Base-by-base conservation (phyloP, 2,797 vertebrate species). In the Thaleichthys pacificus region DNA sequence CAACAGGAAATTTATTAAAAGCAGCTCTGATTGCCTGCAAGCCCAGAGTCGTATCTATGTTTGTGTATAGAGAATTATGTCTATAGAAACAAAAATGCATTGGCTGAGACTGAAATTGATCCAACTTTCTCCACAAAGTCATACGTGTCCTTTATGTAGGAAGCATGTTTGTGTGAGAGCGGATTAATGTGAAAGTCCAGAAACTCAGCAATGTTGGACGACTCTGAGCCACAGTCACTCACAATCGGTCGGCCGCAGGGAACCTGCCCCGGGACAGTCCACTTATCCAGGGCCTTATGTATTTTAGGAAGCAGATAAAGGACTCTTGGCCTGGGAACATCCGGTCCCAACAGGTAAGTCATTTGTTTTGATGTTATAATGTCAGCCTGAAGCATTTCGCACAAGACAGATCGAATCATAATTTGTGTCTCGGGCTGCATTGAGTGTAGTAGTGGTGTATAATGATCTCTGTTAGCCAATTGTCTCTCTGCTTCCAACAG, bases 161-260 rank as follows among this genome's bases (percentile, higher is more conserved):
- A 77, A 21, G 79, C 49, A 19, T 68, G 66, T 0, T 58, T 75
- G 2, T 80, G 64, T 7, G 70, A 77, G 0, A 77, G 14, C 1
- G 66, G 65, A 47, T 69, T 68, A 5, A 72, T 24, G 28, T 30
- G 47, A 22, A 57, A 32, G 47, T 77, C 65, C 3, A 77, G 67
- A 57, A 72, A n/a, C n/a, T n/a, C n/a, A n/a, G n/a, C n/a, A n/a
- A n/a, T n/a, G n/a, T n/a, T n/a, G n/a, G n/a, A n/a, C 3, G 38
- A 61, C 24, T 47, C 19, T 0, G 47, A 42, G n/a, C 5, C 11
- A 35, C 75, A 72, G 15, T 77, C 66, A 3, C 35, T 72, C 2
- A 72, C 70, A 67, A 64, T 62, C 6, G 70, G 65, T 38, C 70
- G 42, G 15, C 60, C 58, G 1, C 65, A 19, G n/a, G 65, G 57